Evolutionary conservation across 1,140 invertebrate genomes (phyloP), one percentile per base, ranked within the genome.

Genomic region (Hylaeus volcanicus): DNA sequence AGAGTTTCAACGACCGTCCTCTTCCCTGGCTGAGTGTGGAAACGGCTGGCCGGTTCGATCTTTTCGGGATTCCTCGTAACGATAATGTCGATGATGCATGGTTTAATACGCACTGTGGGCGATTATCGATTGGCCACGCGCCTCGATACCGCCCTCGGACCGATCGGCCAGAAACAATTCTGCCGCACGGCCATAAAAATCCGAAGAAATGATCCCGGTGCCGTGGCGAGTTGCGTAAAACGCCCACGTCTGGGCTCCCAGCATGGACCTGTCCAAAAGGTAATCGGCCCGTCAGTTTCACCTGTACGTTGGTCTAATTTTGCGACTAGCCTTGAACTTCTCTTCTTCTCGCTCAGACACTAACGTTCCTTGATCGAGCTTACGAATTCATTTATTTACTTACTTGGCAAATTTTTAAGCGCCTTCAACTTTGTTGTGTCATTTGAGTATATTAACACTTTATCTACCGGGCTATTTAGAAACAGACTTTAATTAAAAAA

Each of bases 121-220:
- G 87, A 91, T 91, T 90, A 91, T 88, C 90, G 85, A 91, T 91
- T 90, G 86, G 89, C 66, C 85, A 89, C 87, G 87, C 88, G 74
- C 72, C 81, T 86, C 75, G 78, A 88, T 85, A 68, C 87, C 86
- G 80, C 84, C 86, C 79, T 79, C 81, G 60, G 41, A 73, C 69
- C 78, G 66, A 84, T 80, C 74, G 56, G 79, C 74, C 71, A 70
- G 82, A 86, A 87, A 88, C 80, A 88, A 89, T 84, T 87, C 69
- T 70, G 79, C 60, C 65, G 65, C 53, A 51, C 6, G 58, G 26
- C 65, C 79, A 76, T 79, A 80, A 87, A 84, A 84, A 71, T 64
- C 48, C 53, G 56, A 45, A 77, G 69, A 69, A 74, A 85, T 72
- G 70, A 60, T 81, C 39, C 48, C 61, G 77, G 66, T 60, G 15